These are phyloP conservation scores for Sanderia malayensis DNA, from an alignment of 30 jellyfish, hydroid and myxozoan species.

Conservation along the genomic window DNA sequence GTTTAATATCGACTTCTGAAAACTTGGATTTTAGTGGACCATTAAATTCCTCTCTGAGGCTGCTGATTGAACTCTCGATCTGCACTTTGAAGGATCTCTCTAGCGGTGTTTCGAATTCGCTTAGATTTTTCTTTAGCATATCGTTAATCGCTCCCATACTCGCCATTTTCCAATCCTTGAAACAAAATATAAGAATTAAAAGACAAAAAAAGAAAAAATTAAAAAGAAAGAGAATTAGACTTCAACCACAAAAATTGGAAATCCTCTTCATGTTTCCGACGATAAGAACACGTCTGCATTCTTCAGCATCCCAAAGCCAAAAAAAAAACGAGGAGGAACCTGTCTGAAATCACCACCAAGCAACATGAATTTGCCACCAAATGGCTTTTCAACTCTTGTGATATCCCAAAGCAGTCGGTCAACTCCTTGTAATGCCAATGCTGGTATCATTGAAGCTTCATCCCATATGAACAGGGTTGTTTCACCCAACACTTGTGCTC, in stretches of 20 bases:
- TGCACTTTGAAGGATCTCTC: not conserved
- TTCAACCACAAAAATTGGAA: not conserved
- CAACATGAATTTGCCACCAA: no score
- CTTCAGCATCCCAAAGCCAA: no score
- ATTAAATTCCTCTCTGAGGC: not conserved
- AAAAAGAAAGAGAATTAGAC: not conserved
- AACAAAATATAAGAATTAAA: not conserved
- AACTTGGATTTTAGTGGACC: not conserved
- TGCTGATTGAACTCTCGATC: not conserved
- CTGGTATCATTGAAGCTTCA: no score
- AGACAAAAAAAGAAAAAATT: not conserved
- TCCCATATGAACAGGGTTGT: no score
- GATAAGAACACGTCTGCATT: conserved; percentile 18
- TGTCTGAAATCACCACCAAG: no score
- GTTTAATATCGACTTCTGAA: not conserved
- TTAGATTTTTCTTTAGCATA: not conserved
- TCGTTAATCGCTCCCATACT: not conserved
- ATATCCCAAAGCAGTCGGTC: no score
- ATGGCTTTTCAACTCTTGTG: no score
- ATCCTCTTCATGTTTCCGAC: conserved; percentile 13
- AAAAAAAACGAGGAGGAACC: no score
- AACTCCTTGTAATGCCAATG: no score
- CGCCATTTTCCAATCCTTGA: not conserved
- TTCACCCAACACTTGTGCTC: no score
- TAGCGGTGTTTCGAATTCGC: not conserved